phyloP scores from a whole-genome alignment of 2,113 vertebrate species.

The Ciconia stormi region DNA sequence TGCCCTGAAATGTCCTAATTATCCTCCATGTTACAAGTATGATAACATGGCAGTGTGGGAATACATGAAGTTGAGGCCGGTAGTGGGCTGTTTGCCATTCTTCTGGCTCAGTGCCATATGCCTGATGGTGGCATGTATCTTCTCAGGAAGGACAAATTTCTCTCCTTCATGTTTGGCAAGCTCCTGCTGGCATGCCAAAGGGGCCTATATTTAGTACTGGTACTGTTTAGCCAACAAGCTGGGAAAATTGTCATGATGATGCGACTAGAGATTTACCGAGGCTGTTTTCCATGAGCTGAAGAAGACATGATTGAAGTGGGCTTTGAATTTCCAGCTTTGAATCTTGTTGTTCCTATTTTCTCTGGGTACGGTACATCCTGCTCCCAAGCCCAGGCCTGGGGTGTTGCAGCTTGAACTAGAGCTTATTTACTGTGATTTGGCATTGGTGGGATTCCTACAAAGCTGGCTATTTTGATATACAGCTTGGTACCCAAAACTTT shows the following conservation, averaged over 20 bases:
- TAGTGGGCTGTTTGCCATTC: background rate
- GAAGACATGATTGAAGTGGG: background rate
- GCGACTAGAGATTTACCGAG: background rate
- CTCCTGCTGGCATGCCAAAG: conserved; percentile 17
- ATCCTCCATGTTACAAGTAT: background rate
- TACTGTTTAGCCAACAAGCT: conserved; percentile 58
- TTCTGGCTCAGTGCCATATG: background rate
- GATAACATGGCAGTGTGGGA: background rate
- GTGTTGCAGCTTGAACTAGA: background rate
- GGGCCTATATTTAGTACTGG: conserved; percentile 46
- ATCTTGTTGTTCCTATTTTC: background rate
- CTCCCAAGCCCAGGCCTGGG: background rate
- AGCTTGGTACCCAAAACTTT: background rate
- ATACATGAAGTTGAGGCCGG: background rate
- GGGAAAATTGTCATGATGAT: conserved; percentile 35
- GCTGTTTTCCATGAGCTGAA: background rate
- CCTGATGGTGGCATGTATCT: conserved; percentile 53
- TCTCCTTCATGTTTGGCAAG: conserved; percentile 52
- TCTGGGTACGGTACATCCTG: background rate
- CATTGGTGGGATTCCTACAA: background rate
- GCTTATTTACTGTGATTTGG: background rate
- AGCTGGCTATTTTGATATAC: background rate
- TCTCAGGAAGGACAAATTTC: conserved; percentile 62
- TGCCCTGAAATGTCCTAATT: background rate
- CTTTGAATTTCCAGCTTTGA: conserved; percentile 9